Conservation (phyloP, 2,113 vertebrate genomes). For the Machaerirhynchus nigripectus region DNA sequence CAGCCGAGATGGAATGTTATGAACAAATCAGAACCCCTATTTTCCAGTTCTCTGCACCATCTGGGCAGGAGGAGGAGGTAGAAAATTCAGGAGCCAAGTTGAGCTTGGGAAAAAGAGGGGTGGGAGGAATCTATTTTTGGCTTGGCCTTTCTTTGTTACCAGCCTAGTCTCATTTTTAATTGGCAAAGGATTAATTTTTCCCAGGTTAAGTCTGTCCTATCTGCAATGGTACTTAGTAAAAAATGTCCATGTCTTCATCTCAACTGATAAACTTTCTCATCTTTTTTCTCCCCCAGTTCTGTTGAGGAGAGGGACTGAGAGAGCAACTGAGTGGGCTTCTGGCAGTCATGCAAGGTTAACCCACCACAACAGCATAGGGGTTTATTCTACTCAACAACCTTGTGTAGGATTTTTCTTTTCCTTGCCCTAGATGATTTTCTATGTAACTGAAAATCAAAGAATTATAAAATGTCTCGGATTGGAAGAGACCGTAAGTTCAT, state of each 20-base stretch:
- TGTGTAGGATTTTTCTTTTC: background rate
- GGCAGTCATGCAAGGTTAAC: background rate
- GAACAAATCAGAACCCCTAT: background rate
- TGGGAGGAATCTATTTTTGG: background rate
- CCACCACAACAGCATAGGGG: background rate
- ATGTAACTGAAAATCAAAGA: background rate
- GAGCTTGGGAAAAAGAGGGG: background rate
- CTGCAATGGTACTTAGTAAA: background rate
- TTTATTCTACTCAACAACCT: background rate
- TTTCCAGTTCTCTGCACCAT: background rate
- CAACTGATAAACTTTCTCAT: background rate
- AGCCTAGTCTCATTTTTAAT: background rate
- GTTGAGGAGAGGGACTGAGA: background rate
- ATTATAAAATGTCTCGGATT: background rate
- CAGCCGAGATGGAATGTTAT: background rate
- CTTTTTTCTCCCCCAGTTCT: background rate
- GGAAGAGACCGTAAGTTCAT: background rate
- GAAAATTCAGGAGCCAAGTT: background rate
- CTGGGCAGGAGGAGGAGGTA: background rate
- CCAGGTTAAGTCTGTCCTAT: background rate
- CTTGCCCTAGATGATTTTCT: background rate
- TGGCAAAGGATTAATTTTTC: background rate
- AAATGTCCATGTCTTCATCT: background rate
- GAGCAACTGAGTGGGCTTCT: background rate
- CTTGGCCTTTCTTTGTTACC: background rate